These are phyloP conservation scores for Trissolcus brochymenae DNA, from an alignment of 2,888 invertebrate species.

Conservation along the genomic window DNA sequence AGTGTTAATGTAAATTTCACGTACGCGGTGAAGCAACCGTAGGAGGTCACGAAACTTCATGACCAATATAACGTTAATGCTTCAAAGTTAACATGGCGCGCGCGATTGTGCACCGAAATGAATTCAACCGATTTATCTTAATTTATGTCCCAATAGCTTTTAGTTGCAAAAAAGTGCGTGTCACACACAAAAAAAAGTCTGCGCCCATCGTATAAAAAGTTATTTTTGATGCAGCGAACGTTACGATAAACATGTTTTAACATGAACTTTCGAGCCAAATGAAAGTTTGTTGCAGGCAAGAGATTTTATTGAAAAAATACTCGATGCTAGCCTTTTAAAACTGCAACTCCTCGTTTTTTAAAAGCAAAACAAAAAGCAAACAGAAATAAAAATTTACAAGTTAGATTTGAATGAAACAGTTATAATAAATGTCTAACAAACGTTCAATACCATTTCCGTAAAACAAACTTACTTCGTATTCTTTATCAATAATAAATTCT, in stretches of 20 bases:
- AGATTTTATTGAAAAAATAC: too few species aligned
- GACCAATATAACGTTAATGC: slow-evolving; percentile 39
- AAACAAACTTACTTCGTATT: too few species aligned
- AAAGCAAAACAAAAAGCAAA: too few species aligned
- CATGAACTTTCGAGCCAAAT: not conserved
- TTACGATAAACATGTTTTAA: not conserved
- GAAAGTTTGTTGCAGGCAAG: too few species aligned
- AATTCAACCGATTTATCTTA: not conserved
- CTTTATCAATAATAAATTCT: too few species aligned
- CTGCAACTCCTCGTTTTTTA: too few species aligned
- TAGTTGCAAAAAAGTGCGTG: not conserved
- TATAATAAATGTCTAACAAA: too few species aligned
- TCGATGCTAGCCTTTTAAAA: too few species aligned
- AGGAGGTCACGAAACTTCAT: slow-evolving; percentile 35
- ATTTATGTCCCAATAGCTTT: not conserved
- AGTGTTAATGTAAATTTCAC: slow-evolving; percentile 50
- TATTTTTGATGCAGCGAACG: not conserved
- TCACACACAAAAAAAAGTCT: not conserved
- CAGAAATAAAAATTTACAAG: too few species aligned
- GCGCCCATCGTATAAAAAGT: not conserved
- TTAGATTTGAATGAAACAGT: too few species aligned
- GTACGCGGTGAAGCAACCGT: slow-evolving; percentile 18
- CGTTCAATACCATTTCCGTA: too few species aligned
- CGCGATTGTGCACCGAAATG: not conserved
- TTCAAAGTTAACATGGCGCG: not conserved